Conservation (phyloP, 2,888 invertebrate species). For the Melanargia galathea region DNA sequence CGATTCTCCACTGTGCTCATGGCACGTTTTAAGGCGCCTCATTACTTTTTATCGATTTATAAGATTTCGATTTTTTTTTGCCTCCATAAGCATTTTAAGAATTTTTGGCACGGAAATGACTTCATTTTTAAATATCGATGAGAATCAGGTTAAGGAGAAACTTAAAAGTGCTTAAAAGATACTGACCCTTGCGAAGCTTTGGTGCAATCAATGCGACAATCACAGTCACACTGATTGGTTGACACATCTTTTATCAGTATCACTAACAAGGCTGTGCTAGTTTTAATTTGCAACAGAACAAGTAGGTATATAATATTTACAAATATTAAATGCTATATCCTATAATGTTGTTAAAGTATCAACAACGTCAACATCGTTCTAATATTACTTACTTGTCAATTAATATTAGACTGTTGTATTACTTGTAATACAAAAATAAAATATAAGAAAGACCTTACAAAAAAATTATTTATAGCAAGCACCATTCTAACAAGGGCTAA, state of each 20-base stretch:
- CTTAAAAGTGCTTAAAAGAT: background rate
- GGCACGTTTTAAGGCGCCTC: constrained; percentile 51
- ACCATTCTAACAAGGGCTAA: too few relatives aligned
- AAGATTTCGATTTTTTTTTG: constrained; percentile 44
- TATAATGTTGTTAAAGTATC: too few relatives aligned
- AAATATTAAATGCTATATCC: too few relatives aligned
- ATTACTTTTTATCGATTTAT: constrained; percentile 53
- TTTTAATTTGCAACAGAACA: too few relatives aligned
- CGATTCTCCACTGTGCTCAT: constrained; percentile 43
- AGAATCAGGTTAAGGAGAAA: constrained; percentile 18
- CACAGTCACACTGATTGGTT: background rate
- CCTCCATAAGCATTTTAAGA: constrained; percentile 26
- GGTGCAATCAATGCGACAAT: background rate
- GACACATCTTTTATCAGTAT: background rate
- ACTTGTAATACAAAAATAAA: too few relatives aligned
- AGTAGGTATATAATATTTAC: too few relatives aligned
- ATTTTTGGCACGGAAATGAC: constrained; percentile 37
- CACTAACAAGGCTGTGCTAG: too few relatives aligned
- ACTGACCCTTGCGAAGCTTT: background rate
- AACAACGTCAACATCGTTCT: too few relatives aligned
- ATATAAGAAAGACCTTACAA: too few relatives aligned
- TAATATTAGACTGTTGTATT: too few relatives aligned
- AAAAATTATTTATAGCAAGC: too few relatives aligned
- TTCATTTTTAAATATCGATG: constrained; percentile 33
- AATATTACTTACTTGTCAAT: too few relatives aligned